A percentile compares a stretch with the other conserved stretches of the same genome.
These are phyloP conservation scores for Peromyscus attwateri DNA, from an alignment of 2,797 vertebrate species.

Conservation along the genomic window DNA sequence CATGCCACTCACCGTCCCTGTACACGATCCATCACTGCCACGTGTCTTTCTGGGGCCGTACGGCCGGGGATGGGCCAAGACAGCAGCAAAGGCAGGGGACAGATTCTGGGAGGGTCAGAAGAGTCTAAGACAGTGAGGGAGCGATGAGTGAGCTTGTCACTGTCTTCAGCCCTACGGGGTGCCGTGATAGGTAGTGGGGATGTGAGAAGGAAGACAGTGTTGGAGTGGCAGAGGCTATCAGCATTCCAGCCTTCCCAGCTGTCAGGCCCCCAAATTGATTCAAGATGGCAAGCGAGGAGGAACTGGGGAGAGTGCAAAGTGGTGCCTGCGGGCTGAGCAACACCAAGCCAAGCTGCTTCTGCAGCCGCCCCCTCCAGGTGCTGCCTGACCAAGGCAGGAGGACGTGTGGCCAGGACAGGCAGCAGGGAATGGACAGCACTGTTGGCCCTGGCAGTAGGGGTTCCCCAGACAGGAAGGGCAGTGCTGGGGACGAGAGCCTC, in stretches of 20 bases:
- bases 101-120: not conserved
- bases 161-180: not conserved
- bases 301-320: rapidly evolving
- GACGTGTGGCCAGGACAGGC: no score
- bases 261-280: slow-evolving; percentile 47
- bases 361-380: not conserved
- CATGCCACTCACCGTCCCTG: rapidly evolving
- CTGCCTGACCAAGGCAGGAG: not conserved
- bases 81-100: not conserved
- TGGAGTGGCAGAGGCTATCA: not conserved
- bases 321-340: rapidly evolving
- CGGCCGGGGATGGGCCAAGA: not conserved
- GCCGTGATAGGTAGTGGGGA: not conserved
- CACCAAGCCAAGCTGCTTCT: not conserved
- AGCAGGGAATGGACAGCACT: not conserved
- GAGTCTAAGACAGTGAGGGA: not conserved
- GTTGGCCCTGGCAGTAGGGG: not conserved
- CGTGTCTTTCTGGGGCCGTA: rapidly evolving
- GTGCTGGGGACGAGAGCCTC: not conserved
- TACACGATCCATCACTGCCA: rapidly evolving
- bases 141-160: not conserved
- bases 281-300: slow-evolving; percentile 27
- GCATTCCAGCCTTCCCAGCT: slow-evolving; percentile 56
- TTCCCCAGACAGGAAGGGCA: not conserved
- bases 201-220: not conserved